Evolutionary conservation across 2,113 vertebrate species (phyloP).

Genomic region (Podarcis raffonei): DNA sequence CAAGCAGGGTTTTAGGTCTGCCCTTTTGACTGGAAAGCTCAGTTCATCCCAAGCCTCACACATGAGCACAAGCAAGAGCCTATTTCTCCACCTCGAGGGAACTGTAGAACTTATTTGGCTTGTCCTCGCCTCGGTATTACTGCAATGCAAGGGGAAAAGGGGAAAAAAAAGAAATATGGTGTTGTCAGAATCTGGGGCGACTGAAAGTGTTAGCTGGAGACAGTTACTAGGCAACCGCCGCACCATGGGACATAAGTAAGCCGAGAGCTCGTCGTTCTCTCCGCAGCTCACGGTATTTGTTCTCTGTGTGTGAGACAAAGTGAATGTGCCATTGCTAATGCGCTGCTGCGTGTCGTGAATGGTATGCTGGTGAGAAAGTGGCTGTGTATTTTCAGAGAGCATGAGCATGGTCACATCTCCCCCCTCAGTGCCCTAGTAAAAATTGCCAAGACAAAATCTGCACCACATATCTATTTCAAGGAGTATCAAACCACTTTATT

Average conservation of each 20-base stretch:
- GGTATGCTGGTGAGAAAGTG: neutral
- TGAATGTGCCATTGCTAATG: neutral
- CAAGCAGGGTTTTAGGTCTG: conserved; percentile 1
- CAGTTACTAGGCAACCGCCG: conserved; percentile 71
- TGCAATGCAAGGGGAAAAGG: neutral
- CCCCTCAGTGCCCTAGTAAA: neutral
- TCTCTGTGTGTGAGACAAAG: neutral
- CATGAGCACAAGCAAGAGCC: neutral
- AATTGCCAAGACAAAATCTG: too few relatives aligned
- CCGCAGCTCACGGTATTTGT: neutral
- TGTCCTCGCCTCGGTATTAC: conserved; percentile 36
- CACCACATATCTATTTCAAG: too few relatives aligned
- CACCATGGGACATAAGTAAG: conserved; percentile 34
- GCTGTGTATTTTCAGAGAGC: neutral
- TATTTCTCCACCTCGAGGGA: neutral
- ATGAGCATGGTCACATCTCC: rapidly evolving
- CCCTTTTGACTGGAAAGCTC: conserved; percentile 30
- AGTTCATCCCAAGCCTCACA: neutral
- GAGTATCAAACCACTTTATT: too few relatives aligned
- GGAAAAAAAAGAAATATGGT: neutral
- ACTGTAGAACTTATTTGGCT: conserved; percentile 13
- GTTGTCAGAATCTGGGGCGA: conserved; percentile 59
- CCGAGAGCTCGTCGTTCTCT: conserved; percentile 37
- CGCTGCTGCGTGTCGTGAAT: neutral
- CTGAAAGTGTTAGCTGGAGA: conserved; percentile 59